phyloP scores from a whole-genome alignment of 2,797 vertebrate genomes.

The Mormyrus hasselquistii region DNA sequence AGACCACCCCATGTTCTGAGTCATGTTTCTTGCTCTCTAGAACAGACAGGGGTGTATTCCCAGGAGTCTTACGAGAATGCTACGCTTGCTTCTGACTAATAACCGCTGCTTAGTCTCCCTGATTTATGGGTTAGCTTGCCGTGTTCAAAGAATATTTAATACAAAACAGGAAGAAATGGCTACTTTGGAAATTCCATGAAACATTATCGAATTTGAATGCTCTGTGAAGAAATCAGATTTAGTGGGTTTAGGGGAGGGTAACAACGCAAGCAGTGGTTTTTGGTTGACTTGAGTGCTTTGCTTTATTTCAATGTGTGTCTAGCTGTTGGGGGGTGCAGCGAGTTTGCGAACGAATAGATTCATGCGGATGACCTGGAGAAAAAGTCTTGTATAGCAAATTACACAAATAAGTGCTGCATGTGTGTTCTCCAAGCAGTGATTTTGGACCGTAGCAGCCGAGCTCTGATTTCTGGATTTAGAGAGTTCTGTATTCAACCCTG shows the following conservation, averaged over 20 bases:
- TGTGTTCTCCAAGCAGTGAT: not conserved
- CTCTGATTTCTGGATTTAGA: not conserved
- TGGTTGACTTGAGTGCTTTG: not conserved
- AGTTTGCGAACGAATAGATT: not conserved
- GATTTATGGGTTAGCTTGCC: constrained; percentile 14
- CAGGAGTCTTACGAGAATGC: not conserved
- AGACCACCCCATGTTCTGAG: constrained; percentile 8
- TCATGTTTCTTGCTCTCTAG: not conserved
- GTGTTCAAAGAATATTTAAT: constrained; percentile 28
- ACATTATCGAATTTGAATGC: constrained; percentile 24
- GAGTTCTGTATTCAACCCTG: not conserved
- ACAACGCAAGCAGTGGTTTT: not conserved
- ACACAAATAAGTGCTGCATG: not conserved
- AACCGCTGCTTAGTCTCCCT: constrained; percentile 16
- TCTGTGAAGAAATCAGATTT: constrained; percentile 19
- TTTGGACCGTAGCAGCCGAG: not conserved
- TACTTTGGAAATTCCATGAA: constrained; percentile 20
- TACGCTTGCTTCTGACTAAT: not conserved
- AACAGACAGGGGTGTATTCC: not conserved
- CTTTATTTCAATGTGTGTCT: not conserved
- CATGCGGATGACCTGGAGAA: not conserved
- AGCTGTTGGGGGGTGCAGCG: not conserved
- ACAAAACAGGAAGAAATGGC: constrained; percentile 17
- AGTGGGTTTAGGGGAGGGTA: not conserved
- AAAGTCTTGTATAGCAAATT: not conserved